Base-by-base conservation (phyloP, 2,113 vertebrate species). In the Xenus cinereus region DNA sequence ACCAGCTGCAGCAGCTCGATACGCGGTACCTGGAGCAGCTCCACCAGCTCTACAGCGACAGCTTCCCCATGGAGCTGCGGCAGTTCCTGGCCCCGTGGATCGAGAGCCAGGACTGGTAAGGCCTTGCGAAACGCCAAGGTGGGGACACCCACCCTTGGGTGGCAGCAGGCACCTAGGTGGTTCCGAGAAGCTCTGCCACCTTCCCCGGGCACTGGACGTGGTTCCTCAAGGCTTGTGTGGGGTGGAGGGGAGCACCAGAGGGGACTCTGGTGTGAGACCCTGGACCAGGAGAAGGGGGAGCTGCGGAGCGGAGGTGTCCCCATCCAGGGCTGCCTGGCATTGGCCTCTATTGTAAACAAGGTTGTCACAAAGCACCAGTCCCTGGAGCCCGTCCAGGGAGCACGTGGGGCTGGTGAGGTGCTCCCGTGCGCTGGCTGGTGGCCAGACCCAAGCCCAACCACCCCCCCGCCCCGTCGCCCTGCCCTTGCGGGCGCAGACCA, bases 1-100 rank as follows among this genome's bases (percentile, higher is more conserved):
- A 99, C 97, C 99, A 99, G 98, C 98, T 99, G 37, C 99, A 99
- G 98, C 99, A 99, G 98, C 98, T 99, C 62, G 99, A 99, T 97
- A 99, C 99, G 1, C 98, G 99, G 57, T 99, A 99, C 96, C 97
- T 99, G 98, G 99, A 99, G 97, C 99, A 99, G 97, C 98, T 99
- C 35, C 99, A 99, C 96, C 99, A 99, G 96, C 98, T 99, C 73
- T 99, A 99, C 98, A 99, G 99, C 0, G 99, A 99, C 98, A 99
- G 99, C 98, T 99, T 99, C 79, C 99, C 99, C 12, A 99, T 99
- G 99, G 99, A 99, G 97, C 98, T 99, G 2, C 98, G 99, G 78
- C 99, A 99, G 97, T 99, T 99, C 92, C 98, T 99, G 62, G 99
- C 99, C 18, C 99, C 99, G 0, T 99, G 99, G 99, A 99, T 99